Percentiles rank a stretch among this genome's conserved stretches.
phyloP scores from a whole-genome alignment of 2,797 vertebrate genomes.

The Spatula versicolor region DNA sequence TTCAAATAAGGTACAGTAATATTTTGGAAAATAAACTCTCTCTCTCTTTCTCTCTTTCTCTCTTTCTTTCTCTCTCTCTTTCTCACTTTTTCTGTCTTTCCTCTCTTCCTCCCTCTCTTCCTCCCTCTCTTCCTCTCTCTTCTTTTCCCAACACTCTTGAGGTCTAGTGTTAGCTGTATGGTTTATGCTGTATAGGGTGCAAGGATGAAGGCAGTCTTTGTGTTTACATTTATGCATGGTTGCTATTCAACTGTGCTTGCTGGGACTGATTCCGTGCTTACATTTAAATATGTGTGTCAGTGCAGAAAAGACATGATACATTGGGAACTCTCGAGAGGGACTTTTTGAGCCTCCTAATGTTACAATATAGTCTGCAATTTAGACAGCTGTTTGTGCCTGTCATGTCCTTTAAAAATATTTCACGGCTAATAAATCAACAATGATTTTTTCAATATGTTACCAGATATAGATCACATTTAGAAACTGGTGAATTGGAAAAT shows the following conservation, averaged over 20 bases:
- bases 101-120: too few species aligned
- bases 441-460: background rate
- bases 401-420: background rate
- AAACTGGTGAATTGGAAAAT: background rate
- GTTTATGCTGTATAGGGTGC: background rate
- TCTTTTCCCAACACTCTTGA: background rate
- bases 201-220: background rate
- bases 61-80: too few species aligned
- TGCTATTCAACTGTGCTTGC: background rate
- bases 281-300: background rate
- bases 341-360: background rate
- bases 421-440: background rate
- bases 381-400: background rate
- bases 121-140: too few species aligned
- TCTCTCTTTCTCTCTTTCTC: background rate
- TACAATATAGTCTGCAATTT: background rate
- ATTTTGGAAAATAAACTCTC: background rate
- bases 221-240: background rate
- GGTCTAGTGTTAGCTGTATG: background rate
- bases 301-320: background rate
- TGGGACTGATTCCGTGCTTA: background rate
- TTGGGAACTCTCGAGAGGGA: background rate
- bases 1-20: background rate
- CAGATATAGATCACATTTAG: background rate
- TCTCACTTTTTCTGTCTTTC: too few species aligned